Evolutionary conservation across 2,797 vertebrate species (phyloP).

Genomic region (Florisuga fusca): DNA sequence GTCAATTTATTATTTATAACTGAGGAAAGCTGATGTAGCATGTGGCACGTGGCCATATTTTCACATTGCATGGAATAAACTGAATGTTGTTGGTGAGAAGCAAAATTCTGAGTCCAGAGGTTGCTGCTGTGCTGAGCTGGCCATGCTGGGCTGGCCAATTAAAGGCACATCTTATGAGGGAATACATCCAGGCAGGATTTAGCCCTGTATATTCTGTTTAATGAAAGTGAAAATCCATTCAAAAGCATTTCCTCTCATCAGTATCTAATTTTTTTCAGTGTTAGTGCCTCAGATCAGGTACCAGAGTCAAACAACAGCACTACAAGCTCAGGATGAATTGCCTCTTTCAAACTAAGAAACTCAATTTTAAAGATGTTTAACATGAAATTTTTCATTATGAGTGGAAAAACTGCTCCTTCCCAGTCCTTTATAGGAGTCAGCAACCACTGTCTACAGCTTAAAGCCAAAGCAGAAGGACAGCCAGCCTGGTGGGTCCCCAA

Average conservation of each 20-base stretch:
- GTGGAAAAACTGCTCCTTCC: background rate
- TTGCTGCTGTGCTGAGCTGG: accelerated
- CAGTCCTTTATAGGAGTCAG: background rate
- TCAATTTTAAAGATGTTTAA: background rate
- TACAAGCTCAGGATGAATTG: background rate
- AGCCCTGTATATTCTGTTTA: background rate
- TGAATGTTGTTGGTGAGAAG: background rate
- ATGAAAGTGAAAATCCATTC: background rate
- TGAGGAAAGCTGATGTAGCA: accelerated
- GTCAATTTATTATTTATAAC: background rate
- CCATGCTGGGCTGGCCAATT: background rate
- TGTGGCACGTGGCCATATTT: background rate
- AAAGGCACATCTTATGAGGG: background rate
- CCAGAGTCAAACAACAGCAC: background rate
- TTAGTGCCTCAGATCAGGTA: background rate
- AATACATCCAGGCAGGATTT: background rate
- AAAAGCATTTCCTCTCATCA: background rate
- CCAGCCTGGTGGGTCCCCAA: accelerated
- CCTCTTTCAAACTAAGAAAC: too few relatives aligned
- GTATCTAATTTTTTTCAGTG: background rate
- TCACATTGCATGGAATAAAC: background rate
- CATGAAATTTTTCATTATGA: background rate
- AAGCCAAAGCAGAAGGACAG: background rate
- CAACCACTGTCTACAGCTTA: background rate
- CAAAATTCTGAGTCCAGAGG: background rate